phyloP scores from a whole-genome alignment of 2,797 vertebrate genomes.

The Clarias laeviceps region DNA sequence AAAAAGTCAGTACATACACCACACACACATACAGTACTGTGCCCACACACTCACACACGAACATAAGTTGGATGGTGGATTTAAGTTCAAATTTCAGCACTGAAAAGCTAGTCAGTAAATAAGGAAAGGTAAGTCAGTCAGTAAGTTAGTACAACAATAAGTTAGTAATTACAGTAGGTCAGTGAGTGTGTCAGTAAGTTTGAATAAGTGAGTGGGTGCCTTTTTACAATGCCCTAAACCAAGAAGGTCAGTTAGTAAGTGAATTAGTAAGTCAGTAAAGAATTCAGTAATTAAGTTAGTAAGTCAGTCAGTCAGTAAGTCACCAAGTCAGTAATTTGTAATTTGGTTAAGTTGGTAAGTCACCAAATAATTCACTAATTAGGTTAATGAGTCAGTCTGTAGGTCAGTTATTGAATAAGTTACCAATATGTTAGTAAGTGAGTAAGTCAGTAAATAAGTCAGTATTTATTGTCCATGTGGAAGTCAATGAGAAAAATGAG shows the following conservation, averaged over 20 bases:
- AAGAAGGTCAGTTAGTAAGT: not conserved
- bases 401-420: not conserved
- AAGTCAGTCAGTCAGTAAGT: not conserved
- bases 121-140: no score
- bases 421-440: not conserved
- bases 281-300: not conserved
- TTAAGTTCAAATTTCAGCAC: no score
- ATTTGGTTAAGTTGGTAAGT: not conserved
- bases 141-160: no score
- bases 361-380: no score
- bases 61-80: no score
- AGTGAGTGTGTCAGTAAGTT: rapidly evolving
- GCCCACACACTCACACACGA: no score
- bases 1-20: no score
- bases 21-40: no score
- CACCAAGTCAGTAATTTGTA: not conserved
- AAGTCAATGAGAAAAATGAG: not conserved
- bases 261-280: no score
- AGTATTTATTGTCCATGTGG: not conserved
- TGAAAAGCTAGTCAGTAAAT: no score
- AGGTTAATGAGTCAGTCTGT: not conserved
- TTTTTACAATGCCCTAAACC: no score
- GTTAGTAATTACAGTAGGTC: no score
- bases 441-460: not conserved
- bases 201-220: not conserved